Base-by-base conservation (phyloP, 2,113 vertebrate species). In the Mesocricetus auratus region DNA sequence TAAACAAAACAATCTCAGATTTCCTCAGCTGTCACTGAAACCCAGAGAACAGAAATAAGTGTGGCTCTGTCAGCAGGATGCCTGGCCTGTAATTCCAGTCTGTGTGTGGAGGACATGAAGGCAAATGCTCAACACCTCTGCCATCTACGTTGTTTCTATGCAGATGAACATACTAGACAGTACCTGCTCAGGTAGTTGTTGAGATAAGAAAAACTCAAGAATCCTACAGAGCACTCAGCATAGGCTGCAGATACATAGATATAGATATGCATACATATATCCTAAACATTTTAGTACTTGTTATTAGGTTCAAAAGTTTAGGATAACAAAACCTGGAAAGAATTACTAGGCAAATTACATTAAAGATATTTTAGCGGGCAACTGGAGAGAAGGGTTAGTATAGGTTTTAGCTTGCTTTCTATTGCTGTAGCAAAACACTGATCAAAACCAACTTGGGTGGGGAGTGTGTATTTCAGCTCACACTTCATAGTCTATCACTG, bases 1-100 rank as follows among this genome's bases (percentile, higher is more conserved):
- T 69, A 36, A 97, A 88, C 31, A 77, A 81, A 97, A 96, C 0
- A 79, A 95, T 42, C 42, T 39, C 15, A 45, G 6, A 56, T n/a
- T 11, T 53, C 86, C 33, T 39, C 7, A 75, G n/a, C 26, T 66
- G 10, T 88, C 89, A 17, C 66, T 1, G 22, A 79, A 45, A 85
- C 47, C 50, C 4, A 26, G 5, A 45, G 29, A 2, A 1, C 22
- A 83, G 88, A 50, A 62, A 7, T 22, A 17, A 45, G 19, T 21
- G 13, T 39, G 6, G 4, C 69, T 88, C 33, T 78, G 56, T 29
- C 77, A 36, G 42, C 21, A 53, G 13, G 53, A 36, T 0, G 9
- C 24, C 36, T n/a, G n/a, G 81, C 2, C 11, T 3, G 11, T 24
- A 13, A 31, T 45, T 26, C 50, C 33, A 66, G 17, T 29, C 8